phyloP scores from a whole-genome alignment of 2,113 vertebrate species.

The Vanacampus margaritifer region DNA sequence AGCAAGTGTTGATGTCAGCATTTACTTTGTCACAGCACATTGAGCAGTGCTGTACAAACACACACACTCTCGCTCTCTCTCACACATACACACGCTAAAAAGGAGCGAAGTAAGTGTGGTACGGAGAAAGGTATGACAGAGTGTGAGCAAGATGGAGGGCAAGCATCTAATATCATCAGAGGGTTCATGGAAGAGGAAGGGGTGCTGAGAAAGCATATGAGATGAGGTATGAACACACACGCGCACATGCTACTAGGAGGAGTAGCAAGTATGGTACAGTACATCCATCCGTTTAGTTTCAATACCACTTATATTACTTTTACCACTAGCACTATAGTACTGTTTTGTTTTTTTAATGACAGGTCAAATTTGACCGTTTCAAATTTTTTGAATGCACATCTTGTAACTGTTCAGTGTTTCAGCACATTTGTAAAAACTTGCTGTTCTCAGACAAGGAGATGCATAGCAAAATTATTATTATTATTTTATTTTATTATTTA shows the following conservation, averaged over 20 bases:
- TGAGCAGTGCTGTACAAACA: conserved; percentile 57
- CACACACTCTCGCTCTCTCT: neutral
- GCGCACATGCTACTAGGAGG: neutral
- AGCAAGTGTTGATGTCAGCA: conserved; percentile 63
- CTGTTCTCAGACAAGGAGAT: too few relatives aligned
- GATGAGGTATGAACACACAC: conserved; percentile 3
- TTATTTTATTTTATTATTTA: too few relatives aligned
- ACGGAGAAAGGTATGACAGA: conserved; percentile 3
- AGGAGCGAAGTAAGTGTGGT: conserved; percentile 2
- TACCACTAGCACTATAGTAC: too few relatives aligned
- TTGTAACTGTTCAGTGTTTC: too few relatives aligned
- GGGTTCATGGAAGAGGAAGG: conserved; percentile 26
- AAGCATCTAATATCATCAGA: conserved; percentile 15
- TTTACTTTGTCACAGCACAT: conserved; percentile 59
- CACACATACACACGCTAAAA: neutral
- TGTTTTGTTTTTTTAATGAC: too few relatives aligned
- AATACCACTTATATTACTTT: too few relatives aligned
- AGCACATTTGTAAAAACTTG: too few relatives aligned
- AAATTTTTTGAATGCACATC: too few relatives aligned
- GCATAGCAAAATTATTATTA: too few relatives aligned
- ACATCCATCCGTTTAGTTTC: too few relatives aligned
- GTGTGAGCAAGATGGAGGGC: neutral
- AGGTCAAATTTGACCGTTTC: too few relatives aligned
- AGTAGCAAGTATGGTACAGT: too few relatives aligned
- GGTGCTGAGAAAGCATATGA: conserved; percentile 15